Percentiles rank a stretch among this genome's conserved stretches.
phyloP scores from a whole-genome alignment of 2,113 vertebrate species.

The Actenoides lindsayi region DNA sequence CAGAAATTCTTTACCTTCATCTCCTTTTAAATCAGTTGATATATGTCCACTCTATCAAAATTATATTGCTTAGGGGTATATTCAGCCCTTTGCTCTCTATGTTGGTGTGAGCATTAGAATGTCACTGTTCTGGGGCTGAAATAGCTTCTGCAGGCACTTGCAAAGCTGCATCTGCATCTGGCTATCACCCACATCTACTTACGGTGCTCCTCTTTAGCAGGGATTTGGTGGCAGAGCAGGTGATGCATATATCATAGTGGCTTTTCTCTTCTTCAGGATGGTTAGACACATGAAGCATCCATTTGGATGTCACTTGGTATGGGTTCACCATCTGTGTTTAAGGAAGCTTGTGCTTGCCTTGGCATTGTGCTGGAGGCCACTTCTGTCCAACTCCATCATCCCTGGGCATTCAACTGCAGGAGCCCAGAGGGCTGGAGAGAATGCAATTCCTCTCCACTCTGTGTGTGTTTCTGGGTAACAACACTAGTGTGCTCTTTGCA shows the following conservation, averaged over 20 bases:
- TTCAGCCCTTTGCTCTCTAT: neutral
- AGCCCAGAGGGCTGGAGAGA: neutral
- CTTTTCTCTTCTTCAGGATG: neutral
- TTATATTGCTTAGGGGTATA: neutral
- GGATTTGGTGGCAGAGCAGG: neutral
- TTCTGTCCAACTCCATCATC: neutral
- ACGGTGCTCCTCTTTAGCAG: neutral
- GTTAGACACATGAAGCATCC: neutral
- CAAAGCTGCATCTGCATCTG: neutral
- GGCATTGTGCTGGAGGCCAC: neutral
- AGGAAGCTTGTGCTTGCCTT: neutral
- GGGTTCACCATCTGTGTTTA: neutral
- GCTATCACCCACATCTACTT: neutral
- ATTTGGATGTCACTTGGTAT: neutral
- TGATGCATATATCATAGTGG: neutral
- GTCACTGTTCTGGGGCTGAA: neutral
- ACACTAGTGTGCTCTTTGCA: neutral
- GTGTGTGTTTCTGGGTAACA: neutral
- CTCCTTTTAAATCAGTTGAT: neutral
- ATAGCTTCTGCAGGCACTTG: neutral
- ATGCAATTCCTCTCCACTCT: neutral
- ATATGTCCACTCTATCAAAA: neutral
- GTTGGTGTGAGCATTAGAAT: neutral
- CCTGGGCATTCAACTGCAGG: neutral
- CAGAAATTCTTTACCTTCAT: neutral